These are phyloP conservation scores for Calcarius lapponicus DNA, from an alignment of 2,797 vertebrate species.

Conservation along the genomic window DNA sequence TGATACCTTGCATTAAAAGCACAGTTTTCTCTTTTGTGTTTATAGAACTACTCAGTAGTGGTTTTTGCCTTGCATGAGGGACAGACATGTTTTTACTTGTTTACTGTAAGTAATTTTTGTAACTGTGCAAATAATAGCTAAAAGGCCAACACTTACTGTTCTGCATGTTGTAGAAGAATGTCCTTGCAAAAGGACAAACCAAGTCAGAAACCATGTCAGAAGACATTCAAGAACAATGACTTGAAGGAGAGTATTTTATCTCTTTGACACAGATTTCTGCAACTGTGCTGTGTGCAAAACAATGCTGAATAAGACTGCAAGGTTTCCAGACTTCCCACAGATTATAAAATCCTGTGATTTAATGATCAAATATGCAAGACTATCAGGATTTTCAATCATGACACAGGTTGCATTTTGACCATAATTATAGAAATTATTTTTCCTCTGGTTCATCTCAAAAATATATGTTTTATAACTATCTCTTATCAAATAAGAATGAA, in stretches of 20 bases:
- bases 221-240: background rate
- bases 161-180: background rate
- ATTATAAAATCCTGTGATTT: background rate
- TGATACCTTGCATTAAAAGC: background rate
- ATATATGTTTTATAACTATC: background rate
- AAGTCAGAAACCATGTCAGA: background rate
- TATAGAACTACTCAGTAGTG: background rate
- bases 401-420: background rate
- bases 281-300: background rate
- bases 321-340: background rate
- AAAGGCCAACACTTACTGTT: background rate
- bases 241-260: background rate
- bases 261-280: background rate
- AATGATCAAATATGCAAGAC: background rate
- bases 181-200: background rate
- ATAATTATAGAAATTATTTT: background rate
- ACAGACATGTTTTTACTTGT: background rate
- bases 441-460: background rate
- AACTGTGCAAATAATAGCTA: background rate
- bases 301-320: background rate
- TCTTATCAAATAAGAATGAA: constrained; percentile 29
- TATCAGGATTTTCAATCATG: background rate
- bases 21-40: background rate
- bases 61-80: background rate
- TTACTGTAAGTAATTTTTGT: background rate